phyloP scores from a whole-genome alignment of 2,113 vertebrate genomes.

The Hyaena hyaena region DNA sequence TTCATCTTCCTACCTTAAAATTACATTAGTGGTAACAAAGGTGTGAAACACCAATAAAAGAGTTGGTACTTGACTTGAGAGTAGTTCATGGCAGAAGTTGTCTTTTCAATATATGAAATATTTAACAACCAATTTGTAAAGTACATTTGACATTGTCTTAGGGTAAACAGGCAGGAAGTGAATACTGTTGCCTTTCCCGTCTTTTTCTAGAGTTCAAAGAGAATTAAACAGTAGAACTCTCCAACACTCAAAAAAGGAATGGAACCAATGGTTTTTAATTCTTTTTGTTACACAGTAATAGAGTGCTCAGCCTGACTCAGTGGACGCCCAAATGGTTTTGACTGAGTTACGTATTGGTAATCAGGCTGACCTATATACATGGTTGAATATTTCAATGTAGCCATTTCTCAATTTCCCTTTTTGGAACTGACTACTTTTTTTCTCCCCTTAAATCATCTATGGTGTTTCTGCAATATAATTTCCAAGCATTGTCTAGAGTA shows the following conservation, averaged over 20 bases:
- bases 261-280: not conserved
- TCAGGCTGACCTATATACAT: not conserved
- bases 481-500: not conserved
- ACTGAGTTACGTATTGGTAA: not conserved
- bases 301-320: not conserved
- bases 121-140: not conserved
- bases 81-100: not conserved
- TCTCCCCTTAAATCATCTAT: not conserved
- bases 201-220: conserved; percentile 32
- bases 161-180: not conserved
- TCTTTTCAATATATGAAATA: not conserved
- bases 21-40: not conserved
- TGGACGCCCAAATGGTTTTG: not conserved
- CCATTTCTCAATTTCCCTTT: not conserved
- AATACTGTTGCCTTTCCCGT: not conserved
- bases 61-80: not conserved
- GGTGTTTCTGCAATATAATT: not conserved
- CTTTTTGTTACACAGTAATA: not conserved
- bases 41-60: not conserved
- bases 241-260: not conserved
- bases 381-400: not conserved
- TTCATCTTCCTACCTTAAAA: not conserved
- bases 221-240: not conserved
- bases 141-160: not conserved
- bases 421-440: not conserved